Percentiles rank a stretch among this genome's conserved stretches.
Evolutionary conservation across 2,888 invertebrate species (phyloP).

Genomic region (Drosophila seclusa): DNA sequence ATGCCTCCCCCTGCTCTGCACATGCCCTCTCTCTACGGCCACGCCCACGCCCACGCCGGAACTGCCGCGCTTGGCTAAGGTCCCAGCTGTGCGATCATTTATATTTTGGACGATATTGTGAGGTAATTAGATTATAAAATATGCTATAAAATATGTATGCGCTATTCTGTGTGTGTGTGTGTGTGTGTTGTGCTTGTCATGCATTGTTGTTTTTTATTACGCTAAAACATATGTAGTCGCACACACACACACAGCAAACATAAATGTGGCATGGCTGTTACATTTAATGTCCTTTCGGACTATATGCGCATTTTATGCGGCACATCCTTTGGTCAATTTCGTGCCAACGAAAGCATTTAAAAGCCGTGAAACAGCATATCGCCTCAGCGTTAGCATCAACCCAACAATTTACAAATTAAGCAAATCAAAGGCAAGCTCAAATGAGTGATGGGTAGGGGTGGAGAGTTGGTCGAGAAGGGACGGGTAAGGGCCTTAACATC

Average conservation of each 20-base stretch:
- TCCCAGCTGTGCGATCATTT: conserved; percentile 77
- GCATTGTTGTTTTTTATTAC: conserved; percentile 71
- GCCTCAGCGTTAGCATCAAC: conserved; percentile 31
- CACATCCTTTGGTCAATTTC: conserved; percentile 73
- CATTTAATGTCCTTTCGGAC: conserved; percentile 52
- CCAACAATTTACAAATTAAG: conserved; percentile 74
- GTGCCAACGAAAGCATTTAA: conserved; percentile 69
- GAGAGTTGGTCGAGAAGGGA: background rate
- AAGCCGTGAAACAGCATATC: conserved; percentile 69
- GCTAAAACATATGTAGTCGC: conserved; percentile 70
- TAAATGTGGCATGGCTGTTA: conserved; percentile 51
- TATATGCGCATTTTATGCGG: conserved; percentile 40
- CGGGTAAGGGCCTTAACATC: background rate
- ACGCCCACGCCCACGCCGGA: conserved; percentile 24
- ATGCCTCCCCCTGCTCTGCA: background rate
- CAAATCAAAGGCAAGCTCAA: conserved; percentile 69
- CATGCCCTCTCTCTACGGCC: conserved; percentile 19
- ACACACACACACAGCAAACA: conserved; percentile 11
- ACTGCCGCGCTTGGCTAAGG: conserved; percentile 29
- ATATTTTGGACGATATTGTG: conserved; percentile 65
- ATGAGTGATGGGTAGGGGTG: conserved; percentile 8
- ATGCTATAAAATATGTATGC: conserved; percentile 76
- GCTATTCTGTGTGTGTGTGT: conserved; percentile 7
- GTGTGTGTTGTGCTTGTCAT: conserved; percentile 38
- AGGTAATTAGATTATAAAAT: conserved; percentile 83